A percentile compares a stretch with the other conserved stretches of the same genome.
Evolutionary conservation across 2,888 invertebrate species (phyloP).

Genomic region (Agapostemon virescens): DNA sequence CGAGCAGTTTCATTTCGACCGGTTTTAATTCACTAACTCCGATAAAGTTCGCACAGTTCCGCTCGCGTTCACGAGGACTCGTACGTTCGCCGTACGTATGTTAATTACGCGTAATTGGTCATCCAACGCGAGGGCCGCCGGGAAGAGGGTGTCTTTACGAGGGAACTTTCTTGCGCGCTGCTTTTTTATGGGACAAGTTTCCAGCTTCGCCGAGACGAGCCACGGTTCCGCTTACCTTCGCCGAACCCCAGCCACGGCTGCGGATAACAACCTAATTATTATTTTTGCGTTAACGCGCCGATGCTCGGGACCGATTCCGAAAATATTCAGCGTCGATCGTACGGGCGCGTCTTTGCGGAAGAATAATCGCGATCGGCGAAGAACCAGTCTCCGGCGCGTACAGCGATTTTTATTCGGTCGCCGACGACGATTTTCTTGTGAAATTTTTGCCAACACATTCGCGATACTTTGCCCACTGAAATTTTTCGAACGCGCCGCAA

Average conservation of each 20-base stretch:
- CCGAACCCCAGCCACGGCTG: conserved; percentile 22
- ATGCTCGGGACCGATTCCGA: neutral
- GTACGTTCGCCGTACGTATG: conserved; percentile 42
- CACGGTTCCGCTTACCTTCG: conserved; percentile 34
- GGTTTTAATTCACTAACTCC: neutral
- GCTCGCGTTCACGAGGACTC: neutral
- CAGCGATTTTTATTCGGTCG: no score
- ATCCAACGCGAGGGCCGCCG: conserved; percentile 38
- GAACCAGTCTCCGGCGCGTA: no score
- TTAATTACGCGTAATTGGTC: conserved; percentile 67
- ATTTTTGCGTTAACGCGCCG: conserved; percentile 14
- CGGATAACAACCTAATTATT: conserved; percentile 46
- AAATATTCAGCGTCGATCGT: neutral
- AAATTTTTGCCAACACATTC: no score
- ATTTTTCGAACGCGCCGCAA: no score
- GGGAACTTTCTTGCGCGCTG: conserved; percentile 54
- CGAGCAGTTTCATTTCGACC: neutral
- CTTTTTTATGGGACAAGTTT: conserved; percentile 57
- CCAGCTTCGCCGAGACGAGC: conserved; percentile 14
- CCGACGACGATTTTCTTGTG: no score
- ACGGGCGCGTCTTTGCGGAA: no score
- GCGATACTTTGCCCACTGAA: no score
- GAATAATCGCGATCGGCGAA: no score
- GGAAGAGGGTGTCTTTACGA: conserved; percentile 47
- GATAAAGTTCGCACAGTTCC: neutral